Base-by-base conservation (phyloP, 2,888 invertebrate genomes). In the Bibio marci region DNA sequence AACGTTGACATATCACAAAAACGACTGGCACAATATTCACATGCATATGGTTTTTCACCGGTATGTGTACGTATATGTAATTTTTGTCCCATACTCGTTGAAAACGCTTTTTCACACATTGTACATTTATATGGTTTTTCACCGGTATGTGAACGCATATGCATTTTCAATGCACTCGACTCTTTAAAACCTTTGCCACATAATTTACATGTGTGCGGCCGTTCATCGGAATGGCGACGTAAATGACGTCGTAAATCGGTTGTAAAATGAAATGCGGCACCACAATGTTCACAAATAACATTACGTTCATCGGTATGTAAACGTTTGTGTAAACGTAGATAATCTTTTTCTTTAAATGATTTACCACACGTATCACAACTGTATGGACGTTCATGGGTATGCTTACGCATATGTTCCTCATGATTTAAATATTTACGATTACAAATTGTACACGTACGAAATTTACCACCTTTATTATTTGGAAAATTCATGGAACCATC, bases 31-130 rank as follows among this genome's bases (percentile, higher is more conserved):
- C 39, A 39, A 22, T 18, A 35, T 30, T 33, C 13, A 15, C 39
- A 39, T 2, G 6, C 12, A 14, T 35, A 39, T 12, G 39, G 39
- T 18, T 30, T 30, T 30, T 12, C 30, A 6, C 39, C 39, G 2
- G 34, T 39, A 22, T 39, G 39, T n/a, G 27, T 34, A 7, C 39
- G 34, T 11, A 35, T 27, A 15, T 35, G 39, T 19, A 34, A 34
- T 17, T n/a, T 18, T 5, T 22, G 27, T 22, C 28, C 27, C 11
- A 34, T 34, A 22, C 39, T 13, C 28, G 34, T 34, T 7, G 28
- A 30, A 27, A 39, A 39, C 11, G 18, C 22, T 18, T 33, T 39
- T 10, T 35, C 15, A 12, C 39, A 39, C 13, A 14, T 19, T 30
- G 26, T 17, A 15, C 39, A 39, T 3, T n/a, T n/a, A 14, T 35